A percentile compares a stretch with the other conserved stretches of the same genome.
Evolutionary conservation across 1,140 invertebrate species (phyloP).

Genomic region (Dreissena polymorpha): DNA sequence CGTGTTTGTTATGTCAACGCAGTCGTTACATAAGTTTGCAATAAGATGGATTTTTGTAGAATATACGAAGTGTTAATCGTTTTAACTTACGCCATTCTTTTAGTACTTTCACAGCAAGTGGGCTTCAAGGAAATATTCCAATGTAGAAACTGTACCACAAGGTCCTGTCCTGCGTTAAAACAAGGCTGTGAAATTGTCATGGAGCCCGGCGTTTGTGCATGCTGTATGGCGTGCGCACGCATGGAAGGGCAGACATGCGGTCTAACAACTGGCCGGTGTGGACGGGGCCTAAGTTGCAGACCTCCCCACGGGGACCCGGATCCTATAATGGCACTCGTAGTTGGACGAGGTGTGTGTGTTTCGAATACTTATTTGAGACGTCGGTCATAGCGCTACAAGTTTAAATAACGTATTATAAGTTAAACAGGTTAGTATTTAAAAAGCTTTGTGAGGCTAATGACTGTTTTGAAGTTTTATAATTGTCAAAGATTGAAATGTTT

Average conservation of each 20-base stretch:
- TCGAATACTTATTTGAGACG: too few relatives aligned
- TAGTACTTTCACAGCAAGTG: background rate
- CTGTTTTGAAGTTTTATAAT: too few relatives aligned
- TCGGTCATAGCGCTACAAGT: too few relatives aligned
- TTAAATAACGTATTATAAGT: too few relatives aligned
- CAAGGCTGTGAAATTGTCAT: constrained; percentile 44
- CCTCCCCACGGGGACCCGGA: constrained; percentile 45
- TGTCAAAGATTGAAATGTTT: too few relatives aligned
- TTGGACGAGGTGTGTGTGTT: constrained; percentile 42
- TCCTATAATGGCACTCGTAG: constrained; percentile 33
- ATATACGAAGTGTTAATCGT: too few relatives aligned
- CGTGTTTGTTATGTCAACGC: too few relatives aligned
- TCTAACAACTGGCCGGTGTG: constrained; percentile 43
- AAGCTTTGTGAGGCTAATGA: too few relatives aligned
- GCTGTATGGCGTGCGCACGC: constrained; percentile 50
- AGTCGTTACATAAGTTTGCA: too few relatives aligned
- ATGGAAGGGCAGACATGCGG: constrained; percentile 50
- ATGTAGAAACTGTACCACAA: constrained; percentile 3
- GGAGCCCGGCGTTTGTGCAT: constrained; percentile 53
- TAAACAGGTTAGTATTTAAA: too few relatives aligned
- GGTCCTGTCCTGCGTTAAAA: constrained; percentile 16
- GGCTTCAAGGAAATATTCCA: constrained; percentile 12
- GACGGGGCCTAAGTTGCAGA: constrained; percentile 37
- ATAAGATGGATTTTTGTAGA: too few relatives aligned
- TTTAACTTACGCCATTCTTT: too few relatives aligned